Conservation (phyloP, 2,888 invertebrate species). For the Yponomeuta malinellus region DNA sequence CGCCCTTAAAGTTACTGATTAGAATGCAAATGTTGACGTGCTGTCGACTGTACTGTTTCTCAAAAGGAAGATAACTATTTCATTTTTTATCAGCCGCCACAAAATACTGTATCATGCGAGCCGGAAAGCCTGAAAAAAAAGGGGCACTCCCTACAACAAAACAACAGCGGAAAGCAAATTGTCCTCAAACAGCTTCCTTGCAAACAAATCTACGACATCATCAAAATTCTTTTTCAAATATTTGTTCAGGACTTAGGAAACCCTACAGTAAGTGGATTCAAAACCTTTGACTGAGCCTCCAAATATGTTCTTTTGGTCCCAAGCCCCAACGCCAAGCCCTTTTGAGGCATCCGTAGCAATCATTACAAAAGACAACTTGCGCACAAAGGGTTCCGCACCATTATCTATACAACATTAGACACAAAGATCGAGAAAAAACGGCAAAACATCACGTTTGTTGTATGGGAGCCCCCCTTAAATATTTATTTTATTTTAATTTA, state of each 20-base stretch:
- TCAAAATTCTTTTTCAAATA: constrained; percentile 31
- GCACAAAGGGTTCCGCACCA: too few relatives aligned
- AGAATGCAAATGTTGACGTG: too few relatives aligned
- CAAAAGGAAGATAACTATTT: not conserved
- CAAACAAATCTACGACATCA: constrained; percentile 26
- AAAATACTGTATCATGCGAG: not conserved
- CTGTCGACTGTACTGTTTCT: not conserved
- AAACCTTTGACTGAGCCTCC: constrained; percentile 16
- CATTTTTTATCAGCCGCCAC: not conserved
- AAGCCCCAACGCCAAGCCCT: too few relatives aligned
- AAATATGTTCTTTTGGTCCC: not conserved
- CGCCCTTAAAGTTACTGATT: too few relatives aligned
- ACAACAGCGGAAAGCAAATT: not conserved
- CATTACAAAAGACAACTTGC: too few relatives aligned
- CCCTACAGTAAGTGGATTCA: constrained; percentile 28
- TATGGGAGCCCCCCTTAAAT: too few relatives aligned
- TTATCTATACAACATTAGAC: too few relatives aligned
- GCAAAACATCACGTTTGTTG: too few relatives aligned
- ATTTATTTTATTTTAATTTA: too few relatives aligned
- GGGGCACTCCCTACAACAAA: not conserved
- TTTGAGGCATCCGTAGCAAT: too few relatives aligned
- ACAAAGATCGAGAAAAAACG: too few relatives aligned
- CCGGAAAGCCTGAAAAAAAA: not conserved
- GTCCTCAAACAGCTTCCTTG: constrained; percentile 14
- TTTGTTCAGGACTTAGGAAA: constrained; percentile 30